phyloP scores from a whole-genome alignment of 2,888 invertebrate species.

The Sisyra terminalis region DNA sequence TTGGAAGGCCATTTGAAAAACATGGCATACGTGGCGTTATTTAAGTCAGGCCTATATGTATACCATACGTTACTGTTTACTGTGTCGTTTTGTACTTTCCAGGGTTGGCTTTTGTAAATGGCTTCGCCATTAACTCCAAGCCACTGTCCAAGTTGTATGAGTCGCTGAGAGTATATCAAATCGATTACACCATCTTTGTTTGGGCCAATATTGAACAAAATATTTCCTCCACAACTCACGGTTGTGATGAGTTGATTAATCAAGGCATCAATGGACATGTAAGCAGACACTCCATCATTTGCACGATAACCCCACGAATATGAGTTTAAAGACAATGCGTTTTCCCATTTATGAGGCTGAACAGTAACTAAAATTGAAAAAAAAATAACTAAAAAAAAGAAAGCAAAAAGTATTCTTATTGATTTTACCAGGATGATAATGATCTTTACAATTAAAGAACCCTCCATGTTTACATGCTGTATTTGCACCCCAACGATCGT shows the following conservation, averaged over 20 bases:
- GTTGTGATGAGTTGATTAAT: conserved; percentile 55
- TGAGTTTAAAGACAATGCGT: conserved; percentile 80
- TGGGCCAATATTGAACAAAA: conserved; percentile 74
- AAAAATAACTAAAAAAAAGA: background rate
- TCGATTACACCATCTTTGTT: conserved; percentile 74
- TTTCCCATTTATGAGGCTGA: conserved; percentile 83
- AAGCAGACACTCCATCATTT: conserved; percentile 48
- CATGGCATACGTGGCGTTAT: conserved; percentile 42
- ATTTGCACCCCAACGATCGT: conserved; percentile 84
- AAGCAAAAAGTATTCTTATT: too few species aligned
- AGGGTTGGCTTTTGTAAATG: conserved; percentile 63
- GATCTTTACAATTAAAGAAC: conserved; percentile 70
- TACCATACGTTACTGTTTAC: conserved; percentile 56
- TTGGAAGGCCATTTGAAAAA: conserved; percentile 51
- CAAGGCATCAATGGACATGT: conserved; percentile 48
- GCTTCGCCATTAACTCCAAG: conserved; percentile 72
- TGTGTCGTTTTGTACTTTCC: conserved; percentile 69
- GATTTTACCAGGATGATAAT: conserved; percentile 68
- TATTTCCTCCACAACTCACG: conserved; percentile 76
- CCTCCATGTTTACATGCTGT: conserved; percentile 76
- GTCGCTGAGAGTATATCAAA: too few species aligned
- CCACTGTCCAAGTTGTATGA: conserved; percentile 67
- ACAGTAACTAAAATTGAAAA: conserved; percentile 36
- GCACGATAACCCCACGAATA: conserved; percentile 75
- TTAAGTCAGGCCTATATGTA: conserved; percentile 25